phyloP scores from a whole-genome alignment of 1,140 invertebrate genomes.

The Schlechtendalia chinensis region DNA sequence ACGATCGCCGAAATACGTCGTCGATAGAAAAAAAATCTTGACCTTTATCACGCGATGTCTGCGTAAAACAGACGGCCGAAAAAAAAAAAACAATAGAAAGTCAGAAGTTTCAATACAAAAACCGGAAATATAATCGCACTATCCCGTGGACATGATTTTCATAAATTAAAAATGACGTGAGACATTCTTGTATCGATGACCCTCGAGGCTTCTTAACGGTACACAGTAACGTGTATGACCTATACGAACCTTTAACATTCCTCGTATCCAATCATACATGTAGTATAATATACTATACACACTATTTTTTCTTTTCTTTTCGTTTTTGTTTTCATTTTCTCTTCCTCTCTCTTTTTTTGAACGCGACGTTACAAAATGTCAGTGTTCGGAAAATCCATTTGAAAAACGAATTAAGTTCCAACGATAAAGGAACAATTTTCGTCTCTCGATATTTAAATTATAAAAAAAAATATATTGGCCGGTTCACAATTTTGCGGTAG shows the following conservation, averaged over 20 bases:
- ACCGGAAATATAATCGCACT: conserved; percentile 36
- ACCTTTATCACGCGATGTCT: background rate
- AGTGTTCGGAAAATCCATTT: no score
- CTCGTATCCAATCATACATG: conserved; percentile 16
- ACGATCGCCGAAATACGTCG: background rate
- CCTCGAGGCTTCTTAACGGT: conserved; percentile 47
- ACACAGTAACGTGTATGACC: conserved; percentile 41
- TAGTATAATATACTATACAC: background rate
- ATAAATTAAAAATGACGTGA: conserved; percentile 41
- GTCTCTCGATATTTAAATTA: no score
- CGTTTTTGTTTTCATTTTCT: background rate
- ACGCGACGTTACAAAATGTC: no score
- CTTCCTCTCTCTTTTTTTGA: background rate
- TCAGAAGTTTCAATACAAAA: conserved; percentile 24
- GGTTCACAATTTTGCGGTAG: no score
- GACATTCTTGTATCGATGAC: conserved; percentile 48
- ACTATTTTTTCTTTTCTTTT: background rate
- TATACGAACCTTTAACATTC: conserved; percentile 40
- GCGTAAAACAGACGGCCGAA: background rate
- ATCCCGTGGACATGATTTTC: conserved; percentile 32
- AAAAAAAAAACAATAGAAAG: conserved; percentile 32
- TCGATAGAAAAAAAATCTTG: background rate
- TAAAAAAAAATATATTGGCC: no score
- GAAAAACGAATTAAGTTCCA: no score
- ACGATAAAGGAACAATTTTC: no score